Evolutionary conservation across 2,113 vertebrate species (phyloP).

Genomic region (Centropus bengalensis): DNA sequence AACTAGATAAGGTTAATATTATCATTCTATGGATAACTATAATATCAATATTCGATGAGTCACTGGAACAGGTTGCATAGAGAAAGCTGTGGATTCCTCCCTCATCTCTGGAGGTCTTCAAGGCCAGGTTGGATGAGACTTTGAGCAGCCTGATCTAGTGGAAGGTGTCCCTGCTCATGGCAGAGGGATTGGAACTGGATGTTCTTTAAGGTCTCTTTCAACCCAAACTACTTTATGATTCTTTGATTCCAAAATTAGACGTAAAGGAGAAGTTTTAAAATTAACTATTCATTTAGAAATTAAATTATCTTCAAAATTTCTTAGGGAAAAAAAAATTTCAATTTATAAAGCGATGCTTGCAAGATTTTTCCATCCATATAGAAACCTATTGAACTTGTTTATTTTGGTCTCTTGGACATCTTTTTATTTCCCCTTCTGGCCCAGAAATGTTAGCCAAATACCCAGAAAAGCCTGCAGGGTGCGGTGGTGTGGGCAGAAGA

Average conservation of each 20-base stretch:
- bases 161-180: too few relatives aligned
- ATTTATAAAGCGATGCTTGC: background rate
- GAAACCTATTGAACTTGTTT: background rate
- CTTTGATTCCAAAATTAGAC: background rate
- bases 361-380: background rate
- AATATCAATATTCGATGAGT: background rate
- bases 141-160: too few relatives aligned
- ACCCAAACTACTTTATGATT: too few relatives aligned
- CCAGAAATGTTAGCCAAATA: background rate
- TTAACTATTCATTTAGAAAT: background rate
- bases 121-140: too few relatives aligned
- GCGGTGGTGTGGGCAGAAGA: background rate
- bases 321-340: accelerated
- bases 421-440: background rate
- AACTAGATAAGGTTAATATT: background rate
- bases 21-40: background rate
- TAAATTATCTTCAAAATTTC: background rate
- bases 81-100: too few relatives aligned
- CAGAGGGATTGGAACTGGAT: too few relatives aligned
- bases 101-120: too few relatives aligned
- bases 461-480: background rate
- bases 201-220: too few relatives aligned
- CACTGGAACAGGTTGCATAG: too few relatives aligned
- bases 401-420: background rate
- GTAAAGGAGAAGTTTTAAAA: background rate